Evolutionary conservation across 2,888 invertebrate species (phyloP).

Genomic region (Melinopterus prodromus): DNA sequence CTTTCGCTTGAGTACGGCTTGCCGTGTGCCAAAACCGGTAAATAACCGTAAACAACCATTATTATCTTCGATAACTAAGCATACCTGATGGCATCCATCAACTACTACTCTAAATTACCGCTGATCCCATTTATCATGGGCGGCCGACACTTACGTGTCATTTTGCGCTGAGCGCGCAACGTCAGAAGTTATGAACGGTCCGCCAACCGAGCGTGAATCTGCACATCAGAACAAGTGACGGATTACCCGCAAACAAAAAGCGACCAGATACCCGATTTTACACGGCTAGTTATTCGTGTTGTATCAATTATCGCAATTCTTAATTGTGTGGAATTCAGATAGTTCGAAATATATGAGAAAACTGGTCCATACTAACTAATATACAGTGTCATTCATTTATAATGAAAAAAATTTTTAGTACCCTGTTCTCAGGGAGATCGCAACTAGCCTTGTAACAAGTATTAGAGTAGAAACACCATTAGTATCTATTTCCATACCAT

Average conservation of each 20-base stretch:
- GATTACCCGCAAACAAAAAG: not conserved
- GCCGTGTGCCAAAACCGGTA: not conserved
- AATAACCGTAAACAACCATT: not conserved
- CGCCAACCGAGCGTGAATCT: not conserved
- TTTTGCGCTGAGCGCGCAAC: not conserved
- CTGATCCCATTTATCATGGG: not conserved
- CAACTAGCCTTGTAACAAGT: no score
- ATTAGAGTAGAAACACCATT: no score
- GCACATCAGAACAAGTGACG: not conserved
- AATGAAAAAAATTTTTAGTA: no score
- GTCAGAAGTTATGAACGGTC: not conserved
- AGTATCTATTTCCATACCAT: no score
- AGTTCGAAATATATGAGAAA: no score
- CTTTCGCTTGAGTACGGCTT: not conserved
- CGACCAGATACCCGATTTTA: not conserved
- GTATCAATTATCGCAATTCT: not conserved
- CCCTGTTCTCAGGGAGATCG: no score
- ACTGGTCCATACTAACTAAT: no score
- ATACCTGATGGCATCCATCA: slow-evolving; percentile 4
- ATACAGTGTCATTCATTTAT: no score
- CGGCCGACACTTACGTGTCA: not conserved
- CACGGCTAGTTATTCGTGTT: not conserved
- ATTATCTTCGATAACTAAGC: not conserved
- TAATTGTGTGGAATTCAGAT: not conserved
- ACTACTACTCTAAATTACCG: not conserved